phyloP scores from a whole-genome alignment of 1,140 invertebrate genomes.

The Lasioglossum baleicum region DNA sequence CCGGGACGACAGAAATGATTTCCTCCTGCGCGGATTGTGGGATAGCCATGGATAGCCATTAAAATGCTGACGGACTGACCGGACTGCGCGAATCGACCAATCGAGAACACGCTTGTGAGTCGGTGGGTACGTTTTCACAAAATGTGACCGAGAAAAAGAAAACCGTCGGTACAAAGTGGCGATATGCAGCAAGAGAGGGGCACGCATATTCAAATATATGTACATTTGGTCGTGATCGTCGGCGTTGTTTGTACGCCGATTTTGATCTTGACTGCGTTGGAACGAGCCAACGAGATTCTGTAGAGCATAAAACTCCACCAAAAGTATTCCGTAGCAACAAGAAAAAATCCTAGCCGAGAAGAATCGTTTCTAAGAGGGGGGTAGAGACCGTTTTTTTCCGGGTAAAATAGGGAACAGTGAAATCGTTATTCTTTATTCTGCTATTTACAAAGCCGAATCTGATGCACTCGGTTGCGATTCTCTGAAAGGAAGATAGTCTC shows the following conservation, averaged over 20 bases:
- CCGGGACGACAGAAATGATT: not conserved
- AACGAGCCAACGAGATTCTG: not conserved
- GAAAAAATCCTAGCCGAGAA: not conserved
- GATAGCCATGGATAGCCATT: conserved; percentile 9
- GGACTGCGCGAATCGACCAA: conserved; percentile 13
- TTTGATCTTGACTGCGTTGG: conserved; percentile 5
- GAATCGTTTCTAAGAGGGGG: not conserved
- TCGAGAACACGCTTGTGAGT: not conserved
- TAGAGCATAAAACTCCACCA: not conserved
- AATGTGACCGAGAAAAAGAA: not conserved
- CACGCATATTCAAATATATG: conserved; percentile 9
- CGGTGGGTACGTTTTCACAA: conserved; percentile 30
- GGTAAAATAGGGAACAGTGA: conserved; percentile 17
- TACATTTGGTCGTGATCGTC: conserved; percentile 34
- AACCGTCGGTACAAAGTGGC: conserved; percentile 6
- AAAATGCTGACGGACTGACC: conserved; percentile 5
- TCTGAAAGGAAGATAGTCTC: conserved; percentile 20
- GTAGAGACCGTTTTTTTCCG: not conserved
- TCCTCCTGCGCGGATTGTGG: not conserved
- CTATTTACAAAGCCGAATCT: conserved; percentile 24
- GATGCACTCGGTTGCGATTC: conserved; percentile 2
- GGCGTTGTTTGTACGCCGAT: conserved; percentile 49
- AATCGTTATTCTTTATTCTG: conserved; percentile 31
- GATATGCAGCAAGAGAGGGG: not conserved
- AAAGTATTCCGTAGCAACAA: not conserved